These are phyloP conservation scores for Dallia pectoralis DNA, from an alignment of 2,797 vertebrate genomes.

Conservation along the genomic window DNA sequence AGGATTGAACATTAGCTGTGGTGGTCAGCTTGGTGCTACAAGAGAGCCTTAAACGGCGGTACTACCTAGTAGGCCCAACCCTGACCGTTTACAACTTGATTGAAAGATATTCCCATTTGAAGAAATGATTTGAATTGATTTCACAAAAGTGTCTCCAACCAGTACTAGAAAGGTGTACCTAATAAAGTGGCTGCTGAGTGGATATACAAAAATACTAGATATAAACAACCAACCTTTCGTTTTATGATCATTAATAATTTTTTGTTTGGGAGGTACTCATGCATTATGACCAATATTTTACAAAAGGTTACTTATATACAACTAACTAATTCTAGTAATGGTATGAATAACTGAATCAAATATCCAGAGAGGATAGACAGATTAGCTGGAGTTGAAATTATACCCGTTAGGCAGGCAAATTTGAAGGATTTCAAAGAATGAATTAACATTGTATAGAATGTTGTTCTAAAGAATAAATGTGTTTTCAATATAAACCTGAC, in stretches of 20 bases:
- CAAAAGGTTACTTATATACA: no score
- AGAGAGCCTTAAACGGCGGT: no score
- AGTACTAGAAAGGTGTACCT: no score
- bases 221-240: slow-evolving; percentile 1
- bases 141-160: no score
- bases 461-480: slow-evolving; percentile 4
- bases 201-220: not conserved
- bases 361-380: slow-evolving; percentile 5
- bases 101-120: not conserved
- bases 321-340: slow-evolving; percentile 17
- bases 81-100: not conserved
- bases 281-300: not conserved
- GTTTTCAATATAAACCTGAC: slow-evolving; percentile 15
- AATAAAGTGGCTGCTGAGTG: no score
- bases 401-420: not conserved
- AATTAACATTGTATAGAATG: not conserved
- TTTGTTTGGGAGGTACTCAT: slow-evolving; percentile 1
- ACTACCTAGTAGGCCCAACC: no score
- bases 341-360: not conserved
- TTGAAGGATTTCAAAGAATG: slow-evolving; percentile 12
- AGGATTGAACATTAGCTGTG: no score
- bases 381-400: not conserved
- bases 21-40: no score
- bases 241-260: not conserved
- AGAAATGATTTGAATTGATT: not conserved